These are phyloP conservation scores for Orchesellides sinensis DNA, from an alignment of 2,888 invertebrate genomes.

Conservation along the genomic window DNA sequence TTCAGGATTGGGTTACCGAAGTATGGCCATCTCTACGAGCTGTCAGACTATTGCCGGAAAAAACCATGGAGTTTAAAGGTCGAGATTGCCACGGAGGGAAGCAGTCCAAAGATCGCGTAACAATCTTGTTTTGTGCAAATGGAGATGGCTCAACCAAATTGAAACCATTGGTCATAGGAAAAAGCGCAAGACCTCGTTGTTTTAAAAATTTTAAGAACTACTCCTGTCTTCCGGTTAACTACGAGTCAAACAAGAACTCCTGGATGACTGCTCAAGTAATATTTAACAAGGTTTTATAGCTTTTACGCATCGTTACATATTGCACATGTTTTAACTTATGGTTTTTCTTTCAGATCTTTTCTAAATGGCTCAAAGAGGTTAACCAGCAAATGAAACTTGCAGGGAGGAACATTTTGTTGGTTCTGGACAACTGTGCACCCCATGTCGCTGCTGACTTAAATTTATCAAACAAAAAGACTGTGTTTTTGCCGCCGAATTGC, in stretches of 20 bases:
- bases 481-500: conserved; percentile 56
- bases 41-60: conserved; percentile 35
- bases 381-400: conserved; percentile 25
- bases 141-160: conserved; percentile 55
- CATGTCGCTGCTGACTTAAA: conserved; percentile 31
- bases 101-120: conserved; percentile 49
- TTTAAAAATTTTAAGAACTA: conserved; percentile 37
- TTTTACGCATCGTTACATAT: neutral
- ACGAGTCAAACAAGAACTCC: conserved; percentile 26
- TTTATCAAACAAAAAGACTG: neutral
- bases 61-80: conserved; percentile 18
- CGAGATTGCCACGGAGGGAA: conserved; percentile 58
- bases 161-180: conserved; percentile 61
- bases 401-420: conserved; percentile 53
- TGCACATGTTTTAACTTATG: neutral
- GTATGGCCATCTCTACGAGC: conserved; percentile 13
- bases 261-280: conserved; percentile 49
- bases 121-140: conserved; percentile 60
- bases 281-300: neutral
- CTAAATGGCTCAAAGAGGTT: conserved; percentile 44
- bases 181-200: conserved; percentile 37
- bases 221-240: conserved; percentile 9
- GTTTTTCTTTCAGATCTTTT: conserved; percentile 36
- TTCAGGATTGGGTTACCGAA: conserved; percentile 10
- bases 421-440: conserved; percentile 61